Percentiles rank a stretch among this genome's conserved stretches.
Evolutionary conservation across 2,888 invertebrate genomes (phyloP).

Genomic region (Conomelus anceps): DNA sequence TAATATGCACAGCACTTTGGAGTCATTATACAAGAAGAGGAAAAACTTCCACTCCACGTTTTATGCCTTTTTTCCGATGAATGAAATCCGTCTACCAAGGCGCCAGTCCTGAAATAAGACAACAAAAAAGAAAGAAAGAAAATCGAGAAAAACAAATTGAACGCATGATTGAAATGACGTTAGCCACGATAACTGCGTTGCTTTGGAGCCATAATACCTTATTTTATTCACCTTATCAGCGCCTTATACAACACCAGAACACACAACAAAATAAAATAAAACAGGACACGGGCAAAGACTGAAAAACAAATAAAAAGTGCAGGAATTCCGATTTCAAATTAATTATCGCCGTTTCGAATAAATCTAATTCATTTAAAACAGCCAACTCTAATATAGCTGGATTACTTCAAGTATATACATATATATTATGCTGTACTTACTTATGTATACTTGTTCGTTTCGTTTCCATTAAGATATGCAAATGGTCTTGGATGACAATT

Average conservation of each 20-base stretch:
- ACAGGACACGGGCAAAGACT: neutral
- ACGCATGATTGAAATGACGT: neutral
- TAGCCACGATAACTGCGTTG: neutral
- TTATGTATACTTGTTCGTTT: neutral
- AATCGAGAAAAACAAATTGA: neutral
- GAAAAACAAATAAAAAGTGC: neutral
- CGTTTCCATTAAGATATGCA: neutral
- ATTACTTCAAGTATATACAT: too few relatives aligned
- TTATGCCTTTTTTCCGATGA: neutral
- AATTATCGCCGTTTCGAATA: neutral
- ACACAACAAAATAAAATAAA: neutral
- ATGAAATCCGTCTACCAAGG: neutral
- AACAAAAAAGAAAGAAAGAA: neutral
- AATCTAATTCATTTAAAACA: neutral
- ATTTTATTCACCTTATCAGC: neutral
- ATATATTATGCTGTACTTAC: neutral
- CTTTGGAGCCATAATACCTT: neutral
- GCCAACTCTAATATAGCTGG: neutral
- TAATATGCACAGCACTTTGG: too few relatives aligned
- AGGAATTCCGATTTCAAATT: neutral
- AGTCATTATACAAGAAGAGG: neutral
- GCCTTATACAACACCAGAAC: neutral
- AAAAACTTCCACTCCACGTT: neutral
- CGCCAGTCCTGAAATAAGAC: neutral
- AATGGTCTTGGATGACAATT: neutral